These are phyloP conservation scores for Nematostella vectensis DNA, from an alignment of 92 coral and sea anemone species.

Conservation along the genomic window DNA sequence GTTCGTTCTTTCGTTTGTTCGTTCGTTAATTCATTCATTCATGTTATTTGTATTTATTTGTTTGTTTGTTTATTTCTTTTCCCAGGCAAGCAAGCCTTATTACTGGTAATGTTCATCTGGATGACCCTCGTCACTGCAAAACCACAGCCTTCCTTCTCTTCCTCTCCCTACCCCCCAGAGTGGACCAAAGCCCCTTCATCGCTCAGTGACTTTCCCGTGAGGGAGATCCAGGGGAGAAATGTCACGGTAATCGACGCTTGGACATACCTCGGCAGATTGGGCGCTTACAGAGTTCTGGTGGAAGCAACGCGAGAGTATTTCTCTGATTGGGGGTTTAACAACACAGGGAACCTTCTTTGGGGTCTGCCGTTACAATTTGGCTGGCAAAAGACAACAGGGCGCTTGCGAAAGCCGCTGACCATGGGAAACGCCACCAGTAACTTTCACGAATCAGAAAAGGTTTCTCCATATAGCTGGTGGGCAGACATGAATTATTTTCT, in stretches of 20 bases:
- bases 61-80: too few relatives aligned
- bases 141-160: not conserved
- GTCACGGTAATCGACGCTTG: constrained; percentile 59
- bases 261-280: constrained; percentile 59
- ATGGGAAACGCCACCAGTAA: not conserved
- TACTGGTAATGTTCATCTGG: too few relatives aligned
- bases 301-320: constrained; percentile 42
- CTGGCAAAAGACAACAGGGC: constrained; percentile 67
- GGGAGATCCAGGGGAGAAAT: constrained; percentile 12
- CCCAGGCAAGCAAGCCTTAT: too few relatives aligned
- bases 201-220: constrained; percentile 49
- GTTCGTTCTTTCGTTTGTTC: too few relatives aligned
- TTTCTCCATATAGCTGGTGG: constrained; percentile 79
- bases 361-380: constrained; percentile 84
- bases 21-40: too few relatives aligned
- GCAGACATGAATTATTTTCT: constrained; percentile 79
- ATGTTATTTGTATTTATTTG: too few relatives aligned
- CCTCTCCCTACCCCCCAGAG: constrained; percentile 57
- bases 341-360: constrained; percentile 79
- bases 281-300: constrained; percentile 49
- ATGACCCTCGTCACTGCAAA: too few relatives aligned
- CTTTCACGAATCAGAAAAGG: not conserved
- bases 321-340: constrained; percentile 66
- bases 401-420: constrained; percentile 14
- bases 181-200: constrained; percentile 54